Percentiles rank a stretch among this genome's conserved stretches.
These are phyloP conservation scores for Tragelaphus strepsiceros DNA, from an alignment of 2,113 vertebrate genomes.

Conservation along the genomic window DNA sequence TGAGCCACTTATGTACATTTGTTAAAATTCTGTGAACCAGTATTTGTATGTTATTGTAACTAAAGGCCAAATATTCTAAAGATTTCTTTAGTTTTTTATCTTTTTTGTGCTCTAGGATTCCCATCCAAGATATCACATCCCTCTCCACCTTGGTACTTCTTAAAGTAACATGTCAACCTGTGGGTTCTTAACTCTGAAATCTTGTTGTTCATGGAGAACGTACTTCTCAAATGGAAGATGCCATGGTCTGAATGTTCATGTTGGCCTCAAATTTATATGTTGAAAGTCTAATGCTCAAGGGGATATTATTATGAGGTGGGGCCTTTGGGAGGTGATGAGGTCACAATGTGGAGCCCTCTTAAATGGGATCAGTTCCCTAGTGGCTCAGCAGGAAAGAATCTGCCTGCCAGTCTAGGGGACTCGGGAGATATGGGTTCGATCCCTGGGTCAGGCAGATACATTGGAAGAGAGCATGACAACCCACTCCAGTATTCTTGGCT, in stretches of 20 bases:
- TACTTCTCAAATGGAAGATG: not conserved
- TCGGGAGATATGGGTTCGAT: fast-evolving
- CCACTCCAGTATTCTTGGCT: not conserved
- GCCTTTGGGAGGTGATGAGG: not conserved
- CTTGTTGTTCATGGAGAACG: not conserved
- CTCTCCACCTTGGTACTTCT: not conserved
- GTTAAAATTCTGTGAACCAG: not conserved
- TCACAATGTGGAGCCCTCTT: not conserved
- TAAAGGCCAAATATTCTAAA: not conserved
- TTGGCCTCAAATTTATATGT: not conserved
- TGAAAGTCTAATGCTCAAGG: not conserved
- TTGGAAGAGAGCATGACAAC: not conserved
- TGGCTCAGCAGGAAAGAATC: not conserved
- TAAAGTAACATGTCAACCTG: not conserved
- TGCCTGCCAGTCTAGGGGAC: not conserved
- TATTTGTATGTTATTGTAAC: not conserved
- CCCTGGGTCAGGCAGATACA: not conserved
- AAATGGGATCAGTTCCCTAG: not conserved
- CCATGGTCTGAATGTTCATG: not conserved
- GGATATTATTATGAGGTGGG: not conserved
- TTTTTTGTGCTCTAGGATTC: not conserved
- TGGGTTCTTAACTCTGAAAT: not conserved
- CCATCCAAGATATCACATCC: not conserved
- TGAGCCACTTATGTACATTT: not conserved
- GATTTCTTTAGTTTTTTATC: not conserved